phyloP scores from a whole-genome alignment of 2,113 vertebrate genomes.

The Pterocles gutturalis region DNA sequence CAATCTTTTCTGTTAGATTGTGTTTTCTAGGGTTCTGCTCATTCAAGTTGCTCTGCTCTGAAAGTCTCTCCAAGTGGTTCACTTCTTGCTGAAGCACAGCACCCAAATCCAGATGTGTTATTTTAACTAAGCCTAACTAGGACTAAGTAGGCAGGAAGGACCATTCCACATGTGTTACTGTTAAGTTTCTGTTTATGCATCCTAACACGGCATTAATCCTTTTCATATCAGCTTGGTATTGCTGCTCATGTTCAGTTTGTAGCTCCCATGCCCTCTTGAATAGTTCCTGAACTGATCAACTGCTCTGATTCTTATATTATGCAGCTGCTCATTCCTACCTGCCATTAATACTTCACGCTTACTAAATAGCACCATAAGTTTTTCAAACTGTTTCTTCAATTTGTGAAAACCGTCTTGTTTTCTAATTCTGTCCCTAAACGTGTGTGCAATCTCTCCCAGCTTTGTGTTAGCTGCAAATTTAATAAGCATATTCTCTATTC shows the following conservation, averaged over 20 bases:
- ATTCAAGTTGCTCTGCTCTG: not conserved
- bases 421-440: not conserved
- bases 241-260: not conserved
- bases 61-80: not conserved
- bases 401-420: not conserved
- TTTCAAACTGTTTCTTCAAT: not conserved
- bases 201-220: not conserved
- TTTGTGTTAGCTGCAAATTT: not conserved
- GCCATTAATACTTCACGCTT: not conserved
- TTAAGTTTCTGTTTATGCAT: not conserved
- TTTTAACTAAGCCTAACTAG: not conserved
- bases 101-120: not conserved
- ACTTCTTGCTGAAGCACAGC: not conserved
- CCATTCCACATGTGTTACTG: not conserved
- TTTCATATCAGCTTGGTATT: not conserved
- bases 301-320: not conserved
- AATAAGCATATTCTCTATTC: not conserved
- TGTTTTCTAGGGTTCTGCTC: not conserved
- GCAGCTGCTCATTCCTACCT: not conserved
- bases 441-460: not conserved
- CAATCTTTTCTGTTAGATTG: slow-evolving; percentile 1
- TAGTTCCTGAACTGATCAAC: not conserved
- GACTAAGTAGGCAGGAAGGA: not conserved
- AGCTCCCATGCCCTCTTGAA: not conserved
- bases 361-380: not conserved